phyloP scores from a whole-genome alignment of 2,797 vertebrate species.

The Spinus pinus region DNA sequence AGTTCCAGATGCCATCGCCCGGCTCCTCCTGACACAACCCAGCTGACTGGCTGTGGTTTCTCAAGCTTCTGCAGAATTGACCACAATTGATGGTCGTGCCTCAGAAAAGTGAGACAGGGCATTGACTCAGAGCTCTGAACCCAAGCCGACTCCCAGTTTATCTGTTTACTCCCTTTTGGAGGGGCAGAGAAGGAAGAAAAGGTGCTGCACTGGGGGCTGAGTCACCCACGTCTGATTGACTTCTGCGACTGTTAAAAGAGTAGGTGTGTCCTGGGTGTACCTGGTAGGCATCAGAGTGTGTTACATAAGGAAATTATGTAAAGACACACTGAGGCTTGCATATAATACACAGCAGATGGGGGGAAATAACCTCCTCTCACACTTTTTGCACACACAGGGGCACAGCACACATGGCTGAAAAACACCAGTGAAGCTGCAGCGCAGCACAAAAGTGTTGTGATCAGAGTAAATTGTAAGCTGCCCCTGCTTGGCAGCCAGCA shows the following conservation, averaged over 20 bases:
- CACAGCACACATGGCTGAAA: neutral
- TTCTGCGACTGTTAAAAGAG: neutral
- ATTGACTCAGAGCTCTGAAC: neutral
- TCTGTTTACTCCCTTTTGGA: constrained; percentile 18
- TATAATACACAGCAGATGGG: neutral
- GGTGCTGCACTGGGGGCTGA: neutral
- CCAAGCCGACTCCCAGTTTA: neutral
- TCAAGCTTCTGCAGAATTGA: neutral
- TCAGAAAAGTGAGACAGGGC: constrained; percentile 1
- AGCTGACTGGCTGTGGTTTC: constrained; percentile 42
- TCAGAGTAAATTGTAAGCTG: neutral
- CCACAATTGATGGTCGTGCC: neutral
- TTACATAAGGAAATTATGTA: constrained; percentile 1
- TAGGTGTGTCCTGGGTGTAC: constrained; percentile 46
- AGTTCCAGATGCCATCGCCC: constrained; percentile 38
- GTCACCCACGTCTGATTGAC: constrained; percentile 19
- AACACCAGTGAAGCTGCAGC: neutral
- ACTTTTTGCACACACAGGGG: neutral
- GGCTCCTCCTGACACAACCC: neutral
- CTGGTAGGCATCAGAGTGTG: neutral
- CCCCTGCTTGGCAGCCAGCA: neutral
- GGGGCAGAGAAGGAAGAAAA: constrained; percentile 12
- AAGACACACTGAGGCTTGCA: neutral
- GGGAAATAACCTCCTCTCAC: neutral
- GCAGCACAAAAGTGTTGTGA: neutral